Base-by-base conservation (phyloP, 2,113 vertebrate species). In the Hyla sarda region DNA sequence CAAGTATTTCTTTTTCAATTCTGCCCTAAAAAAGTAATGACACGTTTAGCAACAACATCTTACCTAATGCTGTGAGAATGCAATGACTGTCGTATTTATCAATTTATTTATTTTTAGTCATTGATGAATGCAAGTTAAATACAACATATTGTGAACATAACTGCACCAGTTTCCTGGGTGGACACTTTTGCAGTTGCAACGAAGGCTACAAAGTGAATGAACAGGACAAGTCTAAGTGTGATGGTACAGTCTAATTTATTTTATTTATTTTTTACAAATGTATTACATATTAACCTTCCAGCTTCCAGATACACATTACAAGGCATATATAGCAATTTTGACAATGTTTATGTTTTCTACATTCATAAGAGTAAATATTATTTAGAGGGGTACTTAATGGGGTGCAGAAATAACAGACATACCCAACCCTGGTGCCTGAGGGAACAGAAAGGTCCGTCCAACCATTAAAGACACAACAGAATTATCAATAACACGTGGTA, bases 141-240 rank as follows among this genome's bases (percentile, higher is more conserved):
- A 77, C 74, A 32, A 77, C 74, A 12, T 71, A 71, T 41, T 71
- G 67, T 71, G 67, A 71, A 41, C 67, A 71, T 6, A 69, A 34
- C 2, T 69, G 84, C 12, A 81, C n/a, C 23, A 81, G 32, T 69
- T 23, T 60, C 37, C 52, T 30, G 10, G 76, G 25, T 9, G 76
- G 84, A 48, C 71, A 81, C 37, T 81, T n/a, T 13, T 86, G 84
- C 75, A 86, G 34, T 50, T 86, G 84, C 37, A 5, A 48, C 16
- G 16, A 30, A 30, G 84, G 84, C 6, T 86, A 60, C n/a, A 48
- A 73, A 60, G 77, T 86, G 50, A 73, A 80, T 81, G 19, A 10
- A 48, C 3, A n/a, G 4, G 62, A 86, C 77, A 58, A 17, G 30
- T 81, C 84, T 6, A 86, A 30, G 37, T 86, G 84, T 81, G 84